Conservation (phyloP, 1,140 invertebrate genomes). For the Drosophila saltans region DNA sequence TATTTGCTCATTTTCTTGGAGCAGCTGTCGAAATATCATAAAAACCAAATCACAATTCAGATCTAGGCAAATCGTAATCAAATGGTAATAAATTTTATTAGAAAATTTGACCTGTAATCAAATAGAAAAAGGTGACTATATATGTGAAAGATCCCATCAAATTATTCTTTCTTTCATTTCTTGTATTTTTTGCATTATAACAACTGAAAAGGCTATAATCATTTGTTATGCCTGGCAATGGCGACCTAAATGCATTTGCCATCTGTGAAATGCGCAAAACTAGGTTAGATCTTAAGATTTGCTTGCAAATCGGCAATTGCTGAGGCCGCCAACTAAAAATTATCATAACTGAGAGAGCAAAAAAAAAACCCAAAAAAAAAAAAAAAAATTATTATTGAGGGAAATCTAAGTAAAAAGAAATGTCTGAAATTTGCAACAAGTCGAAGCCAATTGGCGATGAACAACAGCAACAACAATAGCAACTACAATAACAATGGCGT, state of each 20-base stretch:
- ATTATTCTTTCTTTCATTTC: too few relatives aligned
- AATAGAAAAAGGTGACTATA: too few relatives aligned
- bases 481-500: constrained; percentile 60
- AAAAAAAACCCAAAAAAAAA: constrained; percentile 55
- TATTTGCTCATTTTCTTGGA: too few relatives aligned
- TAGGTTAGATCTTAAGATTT: constrained; percentile 56
- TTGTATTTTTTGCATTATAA: too few relatives aligned
- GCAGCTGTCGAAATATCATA: too few relatives aligned
- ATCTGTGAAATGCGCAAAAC: constrained; percentile 20
- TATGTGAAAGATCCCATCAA: too few relatives aligned
- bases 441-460: constrained; percentile 65
- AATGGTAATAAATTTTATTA: too few relatives aligned
- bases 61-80: too few relatives aligned
- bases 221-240: constrained; percentile 18
- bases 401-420: constrained; percentile 62
- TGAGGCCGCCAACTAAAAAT: constrained; percentile 58
- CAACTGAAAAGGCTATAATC: constrained; percentile 27
- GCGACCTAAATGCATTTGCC: constrained; percentile 7
- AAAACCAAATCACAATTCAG: too few relatives aligned
- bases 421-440: constrained; percentile 76
- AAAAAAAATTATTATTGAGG: constrained; percentile 25
- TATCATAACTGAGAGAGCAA: constrained; percentile 78
- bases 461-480: constrained; percentile 4
- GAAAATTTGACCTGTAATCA: too few relatives aligned
- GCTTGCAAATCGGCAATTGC: constrained; percentile 43